phyloP scores from a whole-genome alignment of 64 coral and sea anemone genomes.

The Montipora cactus region DNA sequence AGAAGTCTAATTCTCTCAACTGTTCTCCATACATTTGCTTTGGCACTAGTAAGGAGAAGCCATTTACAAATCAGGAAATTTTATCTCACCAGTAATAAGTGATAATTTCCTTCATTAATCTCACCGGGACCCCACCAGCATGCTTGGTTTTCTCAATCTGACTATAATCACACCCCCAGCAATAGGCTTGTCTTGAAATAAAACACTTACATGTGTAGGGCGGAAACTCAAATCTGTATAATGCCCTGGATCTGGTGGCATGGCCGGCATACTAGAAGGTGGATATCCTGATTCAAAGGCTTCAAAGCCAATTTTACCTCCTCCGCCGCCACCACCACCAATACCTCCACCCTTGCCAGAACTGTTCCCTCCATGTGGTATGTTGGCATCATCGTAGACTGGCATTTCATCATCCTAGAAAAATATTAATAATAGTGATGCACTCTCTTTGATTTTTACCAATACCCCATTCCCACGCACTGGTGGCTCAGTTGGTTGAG shows the following conservation, averaged over 20 bases:
- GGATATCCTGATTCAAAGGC: constrained; percentile 34
- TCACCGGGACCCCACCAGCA: no score
- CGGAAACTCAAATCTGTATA: constrained; percentile 51
- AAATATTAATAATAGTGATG: neutral
- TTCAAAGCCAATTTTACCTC: constrained; percentile 86
- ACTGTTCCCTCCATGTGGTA: constrained; percentile 36
- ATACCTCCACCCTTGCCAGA: constrained; percentile 43
- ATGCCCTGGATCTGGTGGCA: constrained; percentile 54
- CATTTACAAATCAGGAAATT: no score
- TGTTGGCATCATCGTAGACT: constrained; percentile 46
- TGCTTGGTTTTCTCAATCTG: no score
- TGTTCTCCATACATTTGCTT: no score
- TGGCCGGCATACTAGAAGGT: constrained; percentile 64
- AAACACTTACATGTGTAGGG: constrained; percentile 76
- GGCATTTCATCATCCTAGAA: constrained; percentile 29
- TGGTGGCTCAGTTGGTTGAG: no score
- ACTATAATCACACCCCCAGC: no score
- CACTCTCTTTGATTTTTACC: no score
- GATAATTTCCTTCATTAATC: no score
- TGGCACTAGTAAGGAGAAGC: no score
- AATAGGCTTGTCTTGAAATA: neutral
- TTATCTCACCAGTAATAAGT: no score
- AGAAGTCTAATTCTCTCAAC: no score
- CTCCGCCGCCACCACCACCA: constrained; percentile 61
- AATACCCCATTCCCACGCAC: no score